phyloP scores from a whole-genome alignment of 2,888 invertebrate species.

The Notodonta dromedarius region DNA sequence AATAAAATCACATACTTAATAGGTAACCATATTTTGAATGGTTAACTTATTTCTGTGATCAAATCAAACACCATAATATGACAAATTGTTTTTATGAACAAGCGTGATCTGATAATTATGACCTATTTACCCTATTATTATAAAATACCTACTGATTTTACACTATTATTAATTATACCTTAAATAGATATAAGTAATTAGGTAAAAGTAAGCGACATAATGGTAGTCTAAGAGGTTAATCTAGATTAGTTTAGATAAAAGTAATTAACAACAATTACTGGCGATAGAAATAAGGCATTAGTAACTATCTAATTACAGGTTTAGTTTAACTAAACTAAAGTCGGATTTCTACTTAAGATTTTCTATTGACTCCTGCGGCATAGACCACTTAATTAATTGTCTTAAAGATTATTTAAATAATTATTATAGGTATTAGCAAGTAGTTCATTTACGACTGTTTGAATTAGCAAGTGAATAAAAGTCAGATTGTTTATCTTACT shows the following conservation, averaged over 20 bases:
- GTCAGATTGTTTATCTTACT: no score
- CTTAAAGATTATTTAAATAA: slow-evolving; percentile 1
- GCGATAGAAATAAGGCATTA: not conserved
- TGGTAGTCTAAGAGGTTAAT: not conserved
- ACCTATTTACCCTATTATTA: no score
- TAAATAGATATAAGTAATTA: not conserved
- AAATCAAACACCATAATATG: no score
- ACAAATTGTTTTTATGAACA: no score
- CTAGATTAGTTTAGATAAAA: not conserved
- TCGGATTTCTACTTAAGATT: slow-evolving; percentile 21
- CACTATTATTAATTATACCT: not conserved
- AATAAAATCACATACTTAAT: no score
- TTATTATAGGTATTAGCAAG: not conserved
- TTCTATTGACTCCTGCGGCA: slow-evolving; percentile 40
- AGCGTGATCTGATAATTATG: no score
- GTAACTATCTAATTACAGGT: not conserved
- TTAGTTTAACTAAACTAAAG: slow-evolving; percentile 8
- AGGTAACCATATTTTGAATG: no score
- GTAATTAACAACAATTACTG: not conserved
- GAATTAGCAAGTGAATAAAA: not conserved
- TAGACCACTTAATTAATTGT: slow-evolving; percentile 43
- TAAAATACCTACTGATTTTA: no score
- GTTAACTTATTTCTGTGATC: no score
- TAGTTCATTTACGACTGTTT: not conserved
- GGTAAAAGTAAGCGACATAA: not conserved